These are phyloP conservation scores for Phortica magna DNA, from an alignment of 2,888 invertebrate species.

Conservation along the genomic window DNA sequence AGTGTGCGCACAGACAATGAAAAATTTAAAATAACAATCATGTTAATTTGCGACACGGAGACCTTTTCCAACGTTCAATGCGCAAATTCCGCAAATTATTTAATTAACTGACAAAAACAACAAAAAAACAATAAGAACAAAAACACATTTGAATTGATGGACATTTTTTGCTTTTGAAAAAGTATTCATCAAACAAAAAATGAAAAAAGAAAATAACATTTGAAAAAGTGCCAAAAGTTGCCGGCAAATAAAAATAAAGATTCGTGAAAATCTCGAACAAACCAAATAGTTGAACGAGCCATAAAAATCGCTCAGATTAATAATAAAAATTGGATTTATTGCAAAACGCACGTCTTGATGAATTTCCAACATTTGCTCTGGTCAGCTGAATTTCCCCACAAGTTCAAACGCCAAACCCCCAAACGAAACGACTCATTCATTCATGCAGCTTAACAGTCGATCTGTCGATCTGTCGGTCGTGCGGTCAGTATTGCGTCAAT, in stretches of 20 bases:
- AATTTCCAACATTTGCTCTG: background rate
- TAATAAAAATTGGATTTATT: background rate
- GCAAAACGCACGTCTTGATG: background rate
- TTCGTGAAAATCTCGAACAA: background rate
- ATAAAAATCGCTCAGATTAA: background rate
- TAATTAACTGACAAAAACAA: background rate
- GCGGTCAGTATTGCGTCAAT: background rate
- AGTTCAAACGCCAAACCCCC: too few species aligned
- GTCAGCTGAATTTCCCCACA: background rate
- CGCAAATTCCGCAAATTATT: background rate
- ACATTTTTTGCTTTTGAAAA: background rate
- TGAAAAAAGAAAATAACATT: background rate
- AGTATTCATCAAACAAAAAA: background rate
- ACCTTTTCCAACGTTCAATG: too few species aligned
- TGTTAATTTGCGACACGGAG: too few species aligned
- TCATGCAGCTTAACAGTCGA: too few species aligned
- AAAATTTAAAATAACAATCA: too few species aligned
- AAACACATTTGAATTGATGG: background rate
- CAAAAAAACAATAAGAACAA: background rate
- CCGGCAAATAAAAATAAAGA: background rate
- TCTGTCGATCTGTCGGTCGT: too few species aligned
- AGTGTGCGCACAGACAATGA: too few species aligned
- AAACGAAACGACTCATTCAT: too few species aligned
- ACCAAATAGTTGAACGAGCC: background rate
- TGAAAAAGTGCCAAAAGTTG: background rate